phyloP scores from a whole-genome alignment of 1,140 invertebrate species.

The Cheumatopsyche charites region DNA sequence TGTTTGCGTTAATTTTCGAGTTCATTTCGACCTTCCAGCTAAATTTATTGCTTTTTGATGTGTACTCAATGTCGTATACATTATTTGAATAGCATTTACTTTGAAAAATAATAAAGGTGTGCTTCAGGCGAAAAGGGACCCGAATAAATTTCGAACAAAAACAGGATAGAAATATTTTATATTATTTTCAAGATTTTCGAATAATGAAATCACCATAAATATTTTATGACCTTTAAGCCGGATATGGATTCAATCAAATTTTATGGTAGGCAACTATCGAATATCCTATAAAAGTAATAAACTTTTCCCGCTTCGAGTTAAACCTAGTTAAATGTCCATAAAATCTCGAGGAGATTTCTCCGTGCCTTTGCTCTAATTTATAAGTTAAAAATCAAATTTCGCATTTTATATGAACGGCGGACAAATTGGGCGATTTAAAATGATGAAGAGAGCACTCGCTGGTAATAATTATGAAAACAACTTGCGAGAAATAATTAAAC shows the following conservation, averaged over 20 bases:
- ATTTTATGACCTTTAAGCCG: constrained; percentile 23
- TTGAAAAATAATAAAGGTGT: background rate
- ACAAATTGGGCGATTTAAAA: no score
- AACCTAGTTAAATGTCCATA: constrained; percentile 23
- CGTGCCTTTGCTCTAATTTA: background rate
- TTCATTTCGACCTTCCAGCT: no score
- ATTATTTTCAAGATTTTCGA: constrained; percentile 13
- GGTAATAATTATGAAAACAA: no score
- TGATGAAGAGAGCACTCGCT: no score
- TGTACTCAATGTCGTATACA: background rate
- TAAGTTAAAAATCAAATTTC: constrained; percentile 11
- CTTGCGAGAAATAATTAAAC: no score
- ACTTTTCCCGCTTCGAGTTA: constrained; percentile 16
- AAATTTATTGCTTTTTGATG: constrained; percentile 5
- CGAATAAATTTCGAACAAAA: constrained; percentile 12
- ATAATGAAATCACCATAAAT: constrained; percentile 24
- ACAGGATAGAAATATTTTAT: constrained; percentile 5
- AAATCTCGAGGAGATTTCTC: background rate
- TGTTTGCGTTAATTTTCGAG: background rate
- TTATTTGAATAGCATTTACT: background rate
- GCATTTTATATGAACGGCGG: background rate
- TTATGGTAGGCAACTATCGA: constrained; percentile 28
- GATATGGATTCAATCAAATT: constrained; percentile 28
- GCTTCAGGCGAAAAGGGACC: background rate
- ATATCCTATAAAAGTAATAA: constrained; percentile 24